Percentiles rank a stretch among this genome's conserved stretches.
Conservation (phyloP, 2,113 vertebrate genomes). For the Scytalopus superciliaris region DNA sequence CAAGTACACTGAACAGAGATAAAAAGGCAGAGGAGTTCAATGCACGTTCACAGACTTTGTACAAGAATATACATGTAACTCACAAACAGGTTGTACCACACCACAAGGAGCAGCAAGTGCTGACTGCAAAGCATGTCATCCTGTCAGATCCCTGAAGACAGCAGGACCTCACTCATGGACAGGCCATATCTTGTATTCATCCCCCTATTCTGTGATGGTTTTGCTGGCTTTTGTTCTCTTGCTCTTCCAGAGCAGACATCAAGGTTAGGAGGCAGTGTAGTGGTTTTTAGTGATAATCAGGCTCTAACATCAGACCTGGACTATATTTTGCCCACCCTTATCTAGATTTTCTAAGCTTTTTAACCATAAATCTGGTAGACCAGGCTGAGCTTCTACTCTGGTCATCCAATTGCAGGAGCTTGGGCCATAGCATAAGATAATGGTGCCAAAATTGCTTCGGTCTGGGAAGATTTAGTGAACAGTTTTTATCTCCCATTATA, state of each 20-base stretch:
- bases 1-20: slow-evolving; percentile 2
- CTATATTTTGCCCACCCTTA: background rate
- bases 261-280: background rate
- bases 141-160: background rate
- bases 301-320: background rate
- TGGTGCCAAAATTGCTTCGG: background rate
- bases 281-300: background rate
- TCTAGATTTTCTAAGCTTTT: background rate
- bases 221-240: background rate
- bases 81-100: slow-evolving; percentile 31
- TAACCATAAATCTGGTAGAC: background rate
- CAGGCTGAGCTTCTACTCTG: background rate
- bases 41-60: slow-evolving; percentile 28
- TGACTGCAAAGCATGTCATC: background rate
- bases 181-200: background rate
- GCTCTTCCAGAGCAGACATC: background rate
- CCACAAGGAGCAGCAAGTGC: background rate
- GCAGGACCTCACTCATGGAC: background rate
- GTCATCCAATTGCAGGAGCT: background rate
- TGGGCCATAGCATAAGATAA: background rate
- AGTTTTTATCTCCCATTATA: background rate
- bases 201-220: background rate
- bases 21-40: slow-evolving; percentile 38
- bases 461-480: background rate
- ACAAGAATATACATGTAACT: slow-evolving; percentile 46